phyloP scores from a whole-genome alignment of 2,797 vertebrate genomes.

The Hypotaenidia philippensis region DNA sequence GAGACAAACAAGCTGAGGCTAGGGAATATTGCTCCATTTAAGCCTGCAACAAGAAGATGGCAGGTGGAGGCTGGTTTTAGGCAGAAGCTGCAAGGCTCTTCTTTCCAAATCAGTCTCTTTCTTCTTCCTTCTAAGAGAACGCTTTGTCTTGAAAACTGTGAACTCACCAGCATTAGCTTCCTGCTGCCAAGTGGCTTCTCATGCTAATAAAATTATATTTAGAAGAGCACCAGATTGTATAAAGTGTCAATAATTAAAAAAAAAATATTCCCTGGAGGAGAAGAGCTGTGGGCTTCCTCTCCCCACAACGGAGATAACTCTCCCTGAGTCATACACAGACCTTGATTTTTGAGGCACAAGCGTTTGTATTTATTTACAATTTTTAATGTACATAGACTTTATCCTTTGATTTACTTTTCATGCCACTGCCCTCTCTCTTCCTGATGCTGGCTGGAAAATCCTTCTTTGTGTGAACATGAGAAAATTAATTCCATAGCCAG shows the following conservation, averaged over 20 bases:
- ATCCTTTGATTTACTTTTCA: conserved; percentile 15
- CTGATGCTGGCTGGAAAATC: not conserved
- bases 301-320: not conserved
- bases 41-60: conserved; percentile 37
- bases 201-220: conserved; percentile 68
- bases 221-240: conserved; percentile 49
- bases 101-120: conserved; percentile 13
- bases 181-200: conserved; percentile 36
- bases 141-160: conserved; percentile 52
- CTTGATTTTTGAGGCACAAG: not conserved
- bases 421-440: not conserved
- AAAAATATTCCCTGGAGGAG: not conserved
- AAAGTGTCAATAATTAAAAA: conserved; percentile 45
- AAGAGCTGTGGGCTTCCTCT: conserved; percentile 15
- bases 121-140: conserved; percentile 25
- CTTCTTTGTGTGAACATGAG: not conserved
- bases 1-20: conserved; percentile 30
- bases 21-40: conserved; percentile 56
- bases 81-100: conserved; percentile 7
- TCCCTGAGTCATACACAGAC: not conserved
- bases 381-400: not conserved
- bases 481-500: not conserved
- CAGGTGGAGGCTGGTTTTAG: conserved; percentile 50
- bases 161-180: conserved; percentile 8
- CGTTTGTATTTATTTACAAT: conserved; percentile 28